Evolutionary conservation across 2,888 invertebrate species (phyloP), one percentile per base, ranked within the genome.

Genomic region (Ypsolopha scabrella): DNA sequence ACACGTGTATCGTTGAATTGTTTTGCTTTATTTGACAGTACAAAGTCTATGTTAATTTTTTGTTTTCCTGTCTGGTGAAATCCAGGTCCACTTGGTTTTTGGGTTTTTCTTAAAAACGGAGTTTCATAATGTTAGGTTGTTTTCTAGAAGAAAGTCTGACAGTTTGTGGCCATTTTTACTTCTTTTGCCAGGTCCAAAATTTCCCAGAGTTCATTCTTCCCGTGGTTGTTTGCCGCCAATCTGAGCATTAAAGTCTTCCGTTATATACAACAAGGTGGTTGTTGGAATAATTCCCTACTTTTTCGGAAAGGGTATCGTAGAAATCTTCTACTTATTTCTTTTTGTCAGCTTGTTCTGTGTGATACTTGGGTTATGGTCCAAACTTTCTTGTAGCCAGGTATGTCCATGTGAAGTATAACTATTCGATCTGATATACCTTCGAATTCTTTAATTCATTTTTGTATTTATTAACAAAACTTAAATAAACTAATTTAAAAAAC

Each of bases 41-140:
- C 6, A 53, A n/a, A n/a, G n/a, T n/a, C n/a, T n/a, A n/a, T n/a
- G 37, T 49, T 53, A 44, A 34, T 53, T 53, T 35, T 35, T 39
- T 39, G 49, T 52, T 6, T 2, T 24, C 10, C 51, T 48, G 37
- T 53, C 43, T 8, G 52, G 50, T 1, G 41, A 37, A 6, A 8
- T 13, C 53, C 53, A 53, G 2, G 53, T 53, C 51, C 53, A 53
- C 44, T 39, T 44, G n/a, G n/a, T n/a, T n/a, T n/a, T n/a, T n/a
- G n/a, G 7, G 13, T 24, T 44, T 24, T 44, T 44, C 24, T 44
- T 13, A 24, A 44, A 44, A 7, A 14, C 6, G 6, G 24, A 9
- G 14, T 41, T 53, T 33, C 9, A 41, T 45, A 43, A 51, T 45
- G 41, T 24, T 8, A 53, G 34, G 35, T 52, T n/a, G 14, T 55